Evolutionary conservation across 2,113 vertebrate species (phyloP).

Genomic region (Lepidothrix coronata): DNA sequence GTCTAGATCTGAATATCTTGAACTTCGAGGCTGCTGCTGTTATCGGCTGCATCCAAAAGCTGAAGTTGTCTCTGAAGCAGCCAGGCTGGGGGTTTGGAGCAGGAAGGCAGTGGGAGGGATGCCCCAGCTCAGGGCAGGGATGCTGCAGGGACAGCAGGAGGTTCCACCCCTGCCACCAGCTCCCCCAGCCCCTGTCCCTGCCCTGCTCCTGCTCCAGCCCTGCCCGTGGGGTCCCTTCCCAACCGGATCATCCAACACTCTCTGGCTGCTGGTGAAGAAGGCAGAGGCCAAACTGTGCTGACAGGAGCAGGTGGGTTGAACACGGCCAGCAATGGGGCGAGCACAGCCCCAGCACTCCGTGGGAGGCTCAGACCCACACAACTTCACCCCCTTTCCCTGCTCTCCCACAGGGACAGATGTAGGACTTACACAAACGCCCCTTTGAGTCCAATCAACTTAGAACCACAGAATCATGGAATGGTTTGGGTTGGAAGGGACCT

Average conservation of each 20-base stretch:
- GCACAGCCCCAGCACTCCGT: accelerated
- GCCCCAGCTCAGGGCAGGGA: not conserved
- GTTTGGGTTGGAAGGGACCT: not conserved
- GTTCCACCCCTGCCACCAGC: accelerated
- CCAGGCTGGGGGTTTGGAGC: not conserved
- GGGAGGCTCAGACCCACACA: accelerated
- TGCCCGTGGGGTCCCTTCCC: not conserved
- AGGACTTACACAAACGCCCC: not conserved
- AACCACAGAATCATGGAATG: not conserved
- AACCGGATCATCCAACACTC: accelerated
- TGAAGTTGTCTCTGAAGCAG: not conserved
- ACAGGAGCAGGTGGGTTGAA: accelerated
- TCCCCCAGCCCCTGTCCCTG: not conserved
- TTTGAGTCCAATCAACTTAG: not conserved
- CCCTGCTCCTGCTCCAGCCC: not conserved
- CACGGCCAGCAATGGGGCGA: accelerated
- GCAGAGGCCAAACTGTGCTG: not conserved
- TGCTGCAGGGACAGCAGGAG: not conserved
- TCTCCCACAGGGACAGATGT: accelerated
- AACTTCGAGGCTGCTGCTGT: slow-evolving; percentile 8
- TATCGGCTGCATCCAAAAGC: not conserved
- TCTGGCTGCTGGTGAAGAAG: accelerated
- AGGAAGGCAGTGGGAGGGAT: not conserved
- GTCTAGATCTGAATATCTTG: slow-evolving; percentile 42
- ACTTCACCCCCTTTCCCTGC: not conserved